Conservation (phyloP, 2,888 invertebrate genomes). For the Spatulosminthurus flaviceps region DNA sequence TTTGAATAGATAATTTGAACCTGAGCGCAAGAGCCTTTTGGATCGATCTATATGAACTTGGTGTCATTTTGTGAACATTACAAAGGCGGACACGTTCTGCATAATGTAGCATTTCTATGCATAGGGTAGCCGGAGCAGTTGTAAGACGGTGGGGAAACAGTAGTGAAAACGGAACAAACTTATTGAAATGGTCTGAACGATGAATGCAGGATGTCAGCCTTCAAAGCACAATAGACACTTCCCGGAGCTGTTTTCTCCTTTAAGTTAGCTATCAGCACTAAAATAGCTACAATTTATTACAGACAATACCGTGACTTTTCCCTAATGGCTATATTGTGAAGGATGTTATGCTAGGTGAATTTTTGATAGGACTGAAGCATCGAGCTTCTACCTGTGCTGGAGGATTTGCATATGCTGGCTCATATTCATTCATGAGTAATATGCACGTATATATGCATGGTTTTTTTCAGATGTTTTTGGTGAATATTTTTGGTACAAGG, state of each 20-base stretch:
- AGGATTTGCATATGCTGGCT: not conserved
- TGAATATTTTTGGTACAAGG: too few species aligned
- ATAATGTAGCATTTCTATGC: slow-evolving; percentile 49
- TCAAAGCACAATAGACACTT: not conserved
- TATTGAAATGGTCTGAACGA: slow-evolving; percentile 7
- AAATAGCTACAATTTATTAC: slow-evolving; percentile 7
- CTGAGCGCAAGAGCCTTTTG: slow-evolving; percentile 43
- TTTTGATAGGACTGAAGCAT: not conserved
- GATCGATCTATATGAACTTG: slow-evolving; percentile 24
- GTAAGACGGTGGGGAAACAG: not conserved
- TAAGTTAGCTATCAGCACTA: not conserved
- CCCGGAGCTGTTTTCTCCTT: not conserved
- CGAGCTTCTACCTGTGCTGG: not conserved
- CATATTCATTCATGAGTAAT: too few species aligned
- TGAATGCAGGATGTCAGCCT: slow-evolving; percentile 13
- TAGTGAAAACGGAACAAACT: slow-evolving; percentile 3
- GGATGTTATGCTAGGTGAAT: not conserved
- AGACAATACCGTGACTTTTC: slow-evolving; percentile 18
- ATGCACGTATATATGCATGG: too few species aligned
- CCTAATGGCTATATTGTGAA: slow-evolving; percentile 12
- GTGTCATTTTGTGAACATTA: slow-evolving; percentile 57
- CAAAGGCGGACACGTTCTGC: slow-evolving; percentile 59
- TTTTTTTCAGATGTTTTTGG: too few species aligned
- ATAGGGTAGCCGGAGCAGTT: not conserved
- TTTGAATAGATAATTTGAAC: slow-evolving; percentile 60